Conservation (phyloP, 2,113 vertebrate genomes). For the Thermophis baileyi region DNA sequence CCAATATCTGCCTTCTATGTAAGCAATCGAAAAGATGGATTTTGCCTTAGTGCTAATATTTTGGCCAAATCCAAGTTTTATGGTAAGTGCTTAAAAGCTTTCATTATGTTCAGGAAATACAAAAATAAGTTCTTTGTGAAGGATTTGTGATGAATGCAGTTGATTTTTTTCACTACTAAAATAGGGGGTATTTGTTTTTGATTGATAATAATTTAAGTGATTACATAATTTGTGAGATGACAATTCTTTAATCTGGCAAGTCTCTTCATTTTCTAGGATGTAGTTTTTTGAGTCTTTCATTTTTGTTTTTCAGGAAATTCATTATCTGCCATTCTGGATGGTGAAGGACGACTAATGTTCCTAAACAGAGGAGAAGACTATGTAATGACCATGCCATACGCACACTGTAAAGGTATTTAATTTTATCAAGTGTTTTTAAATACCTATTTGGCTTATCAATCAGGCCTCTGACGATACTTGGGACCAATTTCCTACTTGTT, state of each 20-base stretch:
- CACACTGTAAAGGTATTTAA: conserved; percentile 94
- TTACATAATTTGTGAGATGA: background rate
- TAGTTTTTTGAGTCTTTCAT: background rate
- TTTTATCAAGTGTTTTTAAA: conserved; percentile 4
- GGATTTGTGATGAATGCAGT: background rate
- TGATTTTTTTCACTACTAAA: background rate
- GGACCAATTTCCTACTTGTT: background rate
- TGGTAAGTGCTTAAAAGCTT: conserved; percentile 69
- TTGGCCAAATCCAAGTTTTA: conserved; percentile 99
- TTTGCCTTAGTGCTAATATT: conserved; percentile 97
- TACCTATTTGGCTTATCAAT: background rate
- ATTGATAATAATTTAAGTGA: background rate
- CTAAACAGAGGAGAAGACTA: conserved; percentile 97
- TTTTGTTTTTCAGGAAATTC: conserved; percentile 85
- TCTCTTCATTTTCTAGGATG: background rate
- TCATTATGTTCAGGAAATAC: background rate
- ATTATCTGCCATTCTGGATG: conserved; percentile 92
- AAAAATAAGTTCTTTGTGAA: background rate
- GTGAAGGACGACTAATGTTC: conserved; percentile 91
- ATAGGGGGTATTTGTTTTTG: background rate
- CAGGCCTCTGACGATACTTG: background rate
- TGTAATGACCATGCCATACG: conserved; percentile 97
- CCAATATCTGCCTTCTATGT: conserved; percentile 97
- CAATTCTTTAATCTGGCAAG: background rate
- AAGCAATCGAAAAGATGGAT: conserved; percentile 98